phyloP scores from a whole-genome alignment of 2,113 vertebrate genomes.

The Labrus mixtus region DNA sequence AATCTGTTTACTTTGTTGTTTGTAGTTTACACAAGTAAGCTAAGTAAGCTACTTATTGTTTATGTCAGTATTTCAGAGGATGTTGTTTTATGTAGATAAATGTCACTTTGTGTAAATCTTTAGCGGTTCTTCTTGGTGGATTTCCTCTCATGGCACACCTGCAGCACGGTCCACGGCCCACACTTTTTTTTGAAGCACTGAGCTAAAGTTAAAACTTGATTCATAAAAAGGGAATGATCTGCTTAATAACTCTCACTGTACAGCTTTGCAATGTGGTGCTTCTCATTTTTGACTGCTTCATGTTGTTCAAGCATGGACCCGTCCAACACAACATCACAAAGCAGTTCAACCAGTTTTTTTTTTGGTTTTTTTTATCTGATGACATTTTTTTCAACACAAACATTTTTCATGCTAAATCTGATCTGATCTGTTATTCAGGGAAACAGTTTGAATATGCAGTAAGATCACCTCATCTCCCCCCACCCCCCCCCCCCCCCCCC shows the following conservation, averaged over 20 bases:
- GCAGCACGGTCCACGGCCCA: too few species aligned
- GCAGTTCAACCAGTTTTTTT: not conserved
- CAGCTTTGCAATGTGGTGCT: not conserved
- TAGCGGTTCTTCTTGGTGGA: too few species aligned
- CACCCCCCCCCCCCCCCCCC: too few species aligned
- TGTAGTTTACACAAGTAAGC: too few species aligned
- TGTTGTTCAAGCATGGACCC: not conserved
- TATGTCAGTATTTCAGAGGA: too few species aligned
- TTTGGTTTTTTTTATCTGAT: not conserved
- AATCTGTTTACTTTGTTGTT: too few species aligned
- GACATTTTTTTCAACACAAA: not conserved
- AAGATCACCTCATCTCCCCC: conserved; percentile 25
- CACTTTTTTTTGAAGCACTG: too few species aligned
- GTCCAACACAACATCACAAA: not conserved
- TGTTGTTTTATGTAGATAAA: too few species aligned
- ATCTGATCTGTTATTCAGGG: conserved; percentile 11
- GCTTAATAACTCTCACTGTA: not conserved
- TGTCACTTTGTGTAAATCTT: too few species aligned
- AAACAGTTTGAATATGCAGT: conserved; percentile 23
- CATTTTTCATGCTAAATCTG: conserved; percentile 4
- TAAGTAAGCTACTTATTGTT: too few species aligned
- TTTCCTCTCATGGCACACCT: too few species aligned
- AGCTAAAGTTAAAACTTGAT: too few species aligned
- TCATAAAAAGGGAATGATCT: not conserved
- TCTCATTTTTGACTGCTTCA: not conserved